Conservation (phyloP, 2,888 invertebrate genomes). For the Acholoe squamosa region DNA sequence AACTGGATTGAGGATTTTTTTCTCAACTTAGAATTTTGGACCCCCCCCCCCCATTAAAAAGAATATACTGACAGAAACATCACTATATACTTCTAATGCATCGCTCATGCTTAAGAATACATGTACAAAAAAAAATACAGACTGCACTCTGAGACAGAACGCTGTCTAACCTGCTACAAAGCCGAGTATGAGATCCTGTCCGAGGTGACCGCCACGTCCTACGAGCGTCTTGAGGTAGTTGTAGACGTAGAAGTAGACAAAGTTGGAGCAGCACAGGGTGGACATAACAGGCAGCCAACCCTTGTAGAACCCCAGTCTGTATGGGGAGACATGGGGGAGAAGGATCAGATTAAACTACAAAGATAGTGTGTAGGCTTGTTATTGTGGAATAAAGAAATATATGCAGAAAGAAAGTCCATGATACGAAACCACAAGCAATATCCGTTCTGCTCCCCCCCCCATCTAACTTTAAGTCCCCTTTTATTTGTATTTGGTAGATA, state of each 20-base stretch:
- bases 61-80: not conserved
- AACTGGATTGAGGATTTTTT: too few relatives aligned
- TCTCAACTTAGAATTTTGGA: too few relatives aligned
- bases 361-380: not conserved
- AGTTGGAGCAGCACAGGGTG: slow-evolving; percentile 93
- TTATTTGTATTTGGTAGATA: too few relatives aligned
- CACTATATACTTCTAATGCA: not conserved
- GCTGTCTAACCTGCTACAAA: slow-evolving; percentile 52
- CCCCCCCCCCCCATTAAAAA: too few relatives aligned
- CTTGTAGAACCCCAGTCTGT: slow-evolving; percentile 86
- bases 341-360: not conserved
- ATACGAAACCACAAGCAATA: too few relatives aligned
- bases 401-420: not conserved
- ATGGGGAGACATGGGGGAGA: slow-evolving; percentile 61
- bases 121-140: too few relatives aligned
- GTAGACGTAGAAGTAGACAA: slow-evolving; percentile 96
- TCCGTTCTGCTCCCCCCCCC: too few relatives aligned
- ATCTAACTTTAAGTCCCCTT: too few relatives aligned
- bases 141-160: too few relatives aligned
- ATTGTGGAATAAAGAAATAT: not conserved
- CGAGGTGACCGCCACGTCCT: not conserved
- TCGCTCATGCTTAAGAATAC: too few relatives aligned
- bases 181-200: slow-evolving; percentile 35
- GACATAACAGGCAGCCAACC: slow-evolving; percentile 92
- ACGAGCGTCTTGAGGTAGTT: slow-evolving; percentile 89